Percentiles rank a stretch among this genome's conserved stretches.
Evolutionary conservation across 2,113 vertebrate species (phyloP).

Genomic region (Hipposideros armiger): DNA sequence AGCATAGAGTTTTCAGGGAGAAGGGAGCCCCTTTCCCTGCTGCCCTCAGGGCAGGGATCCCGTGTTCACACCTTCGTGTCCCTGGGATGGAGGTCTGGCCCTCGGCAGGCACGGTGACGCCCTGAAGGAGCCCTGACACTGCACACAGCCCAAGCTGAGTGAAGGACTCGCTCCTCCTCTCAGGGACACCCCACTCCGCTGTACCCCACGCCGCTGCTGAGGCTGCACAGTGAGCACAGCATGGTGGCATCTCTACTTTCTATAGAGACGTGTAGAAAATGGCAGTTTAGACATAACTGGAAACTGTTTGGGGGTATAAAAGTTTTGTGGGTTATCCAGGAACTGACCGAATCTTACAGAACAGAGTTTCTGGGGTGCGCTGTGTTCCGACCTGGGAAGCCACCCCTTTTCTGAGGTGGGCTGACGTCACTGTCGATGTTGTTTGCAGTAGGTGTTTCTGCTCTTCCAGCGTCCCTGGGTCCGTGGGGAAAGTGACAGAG

Average conservation of each 20-base stretch:
- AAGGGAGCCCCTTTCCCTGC: neutral
- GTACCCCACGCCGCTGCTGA: too few species aligned
- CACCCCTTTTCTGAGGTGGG: neutral
- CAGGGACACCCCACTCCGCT: too few species aligned
- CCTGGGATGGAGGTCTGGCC: neutral
- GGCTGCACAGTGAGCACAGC: too few species aligned
- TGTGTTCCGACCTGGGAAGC: neutral
- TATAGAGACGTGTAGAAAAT: neutral
- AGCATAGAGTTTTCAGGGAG: neutral
- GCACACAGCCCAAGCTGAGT: too few species aligned
- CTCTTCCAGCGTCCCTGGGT: neutral
- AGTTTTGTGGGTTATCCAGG: neutral
- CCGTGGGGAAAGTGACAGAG: neutral
- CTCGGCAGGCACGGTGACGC: too few species aligned
- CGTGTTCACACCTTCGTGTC: neutral
- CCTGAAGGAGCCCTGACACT: too few species aligned
- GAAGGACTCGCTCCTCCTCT: too few species aligned
- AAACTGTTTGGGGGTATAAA: neutral
- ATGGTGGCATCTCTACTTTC: too few species aligned
- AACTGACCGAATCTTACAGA: neutral
- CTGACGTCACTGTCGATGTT: neutral
- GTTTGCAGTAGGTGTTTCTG: neutral
- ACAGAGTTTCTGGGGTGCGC: neutral
- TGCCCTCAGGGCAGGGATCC: neutral
- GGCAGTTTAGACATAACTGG: neutral